phyloP scores from a whole-genome alignment of 2,888 invertebrate genomes.

The Pimpla rufipes region DNA sequence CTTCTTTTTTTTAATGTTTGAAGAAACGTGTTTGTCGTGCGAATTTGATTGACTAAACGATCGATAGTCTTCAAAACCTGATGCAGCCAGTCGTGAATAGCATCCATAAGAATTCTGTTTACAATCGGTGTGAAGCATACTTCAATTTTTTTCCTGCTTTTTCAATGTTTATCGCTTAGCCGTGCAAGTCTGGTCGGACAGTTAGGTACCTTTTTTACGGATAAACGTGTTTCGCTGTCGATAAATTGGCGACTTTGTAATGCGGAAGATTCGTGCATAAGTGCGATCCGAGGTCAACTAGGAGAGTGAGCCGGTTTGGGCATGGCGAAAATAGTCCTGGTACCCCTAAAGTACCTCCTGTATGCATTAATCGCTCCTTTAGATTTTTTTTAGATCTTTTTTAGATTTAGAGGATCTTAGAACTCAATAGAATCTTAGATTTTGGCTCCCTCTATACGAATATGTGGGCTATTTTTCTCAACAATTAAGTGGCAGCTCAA shows the following conservation, averaged over 20 bases:
- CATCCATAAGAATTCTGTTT: too few relatives aligned
- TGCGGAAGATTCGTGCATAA: neutral
- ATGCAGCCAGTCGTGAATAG: neutral
- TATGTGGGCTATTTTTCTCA: too few relatives aligned
- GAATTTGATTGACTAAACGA: neutral
- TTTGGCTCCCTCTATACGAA: too few relatives aligned
- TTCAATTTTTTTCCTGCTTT: too few relatives aligned
- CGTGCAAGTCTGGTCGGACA: neutral
- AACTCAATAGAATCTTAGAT: too few relatives aligned
- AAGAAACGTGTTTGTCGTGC: neutral
- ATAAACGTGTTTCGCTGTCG: neutral
- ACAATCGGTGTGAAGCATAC: too few relatives aligned
- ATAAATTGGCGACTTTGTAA: neutral
- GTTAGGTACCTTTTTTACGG: neutral
- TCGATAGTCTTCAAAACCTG: neutral
- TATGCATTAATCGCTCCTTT: too few relatives aligned
- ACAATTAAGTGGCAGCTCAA: too few relatives aligned
- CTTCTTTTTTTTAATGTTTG: too few relatives aligned
- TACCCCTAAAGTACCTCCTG: too few relatives aligned
- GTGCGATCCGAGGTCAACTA: neutral
- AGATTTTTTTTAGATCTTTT: too few relatives aligned
- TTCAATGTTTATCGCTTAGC: neutral
- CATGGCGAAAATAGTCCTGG: neutral
- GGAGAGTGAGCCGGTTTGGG: neutral
- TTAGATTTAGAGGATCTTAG: too few relatives aligned